A percentile compares a stretch with the other conserved stretches of the same genome.
Conservation (phyloP, 2,888 invertebrate genomes). For the Torymus auratus region DNA sequence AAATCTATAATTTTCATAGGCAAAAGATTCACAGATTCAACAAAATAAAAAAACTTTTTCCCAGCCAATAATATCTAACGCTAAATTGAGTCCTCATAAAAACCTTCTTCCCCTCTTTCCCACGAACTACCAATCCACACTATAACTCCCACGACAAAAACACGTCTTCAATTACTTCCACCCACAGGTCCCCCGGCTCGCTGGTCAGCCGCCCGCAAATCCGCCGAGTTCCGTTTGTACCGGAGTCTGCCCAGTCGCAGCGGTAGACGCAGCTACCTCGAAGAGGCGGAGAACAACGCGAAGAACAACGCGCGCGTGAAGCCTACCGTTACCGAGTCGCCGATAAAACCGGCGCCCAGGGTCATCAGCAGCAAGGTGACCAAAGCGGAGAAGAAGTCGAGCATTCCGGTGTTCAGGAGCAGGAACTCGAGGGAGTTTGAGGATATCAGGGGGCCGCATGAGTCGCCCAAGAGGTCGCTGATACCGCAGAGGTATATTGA, state of each 20-base stretch:
- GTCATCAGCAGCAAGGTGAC: slow-evolving; percentile 65
- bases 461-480: slow-evolving; percentile 72
- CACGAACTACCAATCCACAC: too few species aligned
- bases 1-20: too few species aligned
- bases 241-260: slow-evolving; percentile 78
- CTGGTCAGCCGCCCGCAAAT: slow-evolving; percentile 78
- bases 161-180: slow-evolving; percentile 13
- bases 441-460: slow-evolving; percentile 72
- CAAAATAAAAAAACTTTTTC: too few species aligned
- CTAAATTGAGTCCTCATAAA: too few species aligned
- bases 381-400: slow-evolving; percentile 67
- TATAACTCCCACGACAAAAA: too few species aligned
- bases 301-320: slow-evolving; percentile 56
- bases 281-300: slow-evolving; percentile 47
- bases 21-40: too few species aligned
- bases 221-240: slow-evolving; percentile 80
- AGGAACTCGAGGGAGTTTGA: slow-evolving; percentile 73
- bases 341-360: slow-evolving; percentile 64
- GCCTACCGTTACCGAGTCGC: slow-evolving; percentile 43
- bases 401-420: slow-evolving; percentile 71
- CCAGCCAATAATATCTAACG: too few species aligned
- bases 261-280: slow-evolving; percentile 47
- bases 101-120: too few species aligned
- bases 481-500: slow-evolving; percentile 72
- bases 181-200: slow-evolving; percentile 78